Evolutionary conservation across 2,888 invertebrate genomes (phyloP).

Genomic region (Seira sanloemensis): DNA sequence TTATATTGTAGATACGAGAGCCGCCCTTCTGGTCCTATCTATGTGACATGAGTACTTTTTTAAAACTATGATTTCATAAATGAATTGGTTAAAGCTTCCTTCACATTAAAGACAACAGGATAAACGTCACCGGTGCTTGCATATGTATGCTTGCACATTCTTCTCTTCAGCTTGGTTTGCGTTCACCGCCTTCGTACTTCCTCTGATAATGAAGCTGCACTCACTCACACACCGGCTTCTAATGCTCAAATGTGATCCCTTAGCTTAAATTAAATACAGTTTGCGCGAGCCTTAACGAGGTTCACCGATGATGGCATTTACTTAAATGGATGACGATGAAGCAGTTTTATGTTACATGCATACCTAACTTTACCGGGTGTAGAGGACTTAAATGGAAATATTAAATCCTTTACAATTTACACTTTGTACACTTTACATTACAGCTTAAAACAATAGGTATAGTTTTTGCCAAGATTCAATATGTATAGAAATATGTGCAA

Average conservation of each 20-base stretch:
- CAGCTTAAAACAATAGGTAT: too few relatives aligned
- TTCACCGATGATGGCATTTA: too few relatives aligned
- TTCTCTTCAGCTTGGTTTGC: background rate
- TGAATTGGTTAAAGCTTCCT: background rate
- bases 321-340: too few relatives aligned
- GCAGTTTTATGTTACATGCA: too few relatives aligned
- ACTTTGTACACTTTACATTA: background rate
- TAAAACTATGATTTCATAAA: background rate
- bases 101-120: background rate
- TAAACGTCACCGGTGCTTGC: constrained; percentile 17
- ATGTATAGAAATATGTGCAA: background rate
- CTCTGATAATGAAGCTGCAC: constrained; percentile 21
- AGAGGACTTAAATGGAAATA: too few relatives aligned
- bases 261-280: too few relatives aligned
- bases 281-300: too few relatives aligned
- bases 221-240: background rate
- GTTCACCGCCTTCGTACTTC: background rate
- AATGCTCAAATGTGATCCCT: too few relatives aligned
- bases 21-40: too few relatives aligned
- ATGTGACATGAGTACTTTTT: too few relatives aligned
- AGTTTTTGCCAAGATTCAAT: background rate
- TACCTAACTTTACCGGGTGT: too few relatives aligned
- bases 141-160: background rate
- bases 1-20: too few relatives aligned
- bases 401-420: background rate